A percentile compares a stretch with the other conserved stretches of the same genome.
These are phyloP conservation scores for Gisinianus flammeolus DNA, from an alignment of 2,888 invertebrate species.

Conservation along the genomic window DNA sequence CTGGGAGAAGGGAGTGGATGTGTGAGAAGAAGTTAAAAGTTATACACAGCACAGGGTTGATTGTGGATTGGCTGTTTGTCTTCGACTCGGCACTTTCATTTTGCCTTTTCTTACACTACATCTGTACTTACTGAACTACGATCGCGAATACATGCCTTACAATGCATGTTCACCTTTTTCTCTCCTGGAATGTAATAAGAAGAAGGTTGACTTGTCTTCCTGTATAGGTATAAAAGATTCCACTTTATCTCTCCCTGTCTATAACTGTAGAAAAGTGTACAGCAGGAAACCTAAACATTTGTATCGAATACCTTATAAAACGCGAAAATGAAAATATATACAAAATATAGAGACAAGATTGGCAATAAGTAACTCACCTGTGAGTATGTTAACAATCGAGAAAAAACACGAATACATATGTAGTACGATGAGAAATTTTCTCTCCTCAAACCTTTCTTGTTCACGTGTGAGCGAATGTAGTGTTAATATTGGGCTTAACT, in stretches of 20 bases:
- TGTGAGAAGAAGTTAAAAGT: not conserved
- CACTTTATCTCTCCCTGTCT: slow-evolving; percentile 2
- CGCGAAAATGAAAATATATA: too few species aligned
- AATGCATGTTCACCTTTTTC: not conserved
- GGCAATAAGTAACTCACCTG: too few species aligned
- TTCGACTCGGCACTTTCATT: not conserved
- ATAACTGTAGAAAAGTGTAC: not conserved
- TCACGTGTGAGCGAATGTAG: too few species aligned
- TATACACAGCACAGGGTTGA: not conserved
- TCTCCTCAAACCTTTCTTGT: too few species aligned
- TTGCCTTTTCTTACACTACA: not conserved
- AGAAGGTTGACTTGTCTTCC: slow-evolving; percentile 6
- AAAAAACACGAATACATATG: too few species aligned
- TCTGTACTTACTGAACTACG: not conserved
- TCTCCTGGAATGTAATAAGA: slow-evolving; percentile 10
- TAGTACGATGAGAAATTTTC: too few species aligned
- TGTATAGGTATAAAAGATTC: not conserved
- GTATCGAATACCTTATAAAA: too few species aligned
- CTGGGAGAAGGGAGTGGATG: not conserved
- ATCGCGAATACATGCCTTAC: not conserved
- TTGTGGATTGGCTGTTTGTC: not conserved
- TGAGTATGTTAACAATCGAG: too few species aligned
- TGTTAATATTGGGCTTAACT: too few species aligned
- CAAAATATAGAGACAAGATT: too few species aligned
- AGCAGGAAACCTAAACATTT: too few species aligned